Evolutionary conservation across 2,888 invertebrate genomes (phyloP), one percentile per base, ranked within the genome.

Genomic region (Gerris lacustris): DNA sequence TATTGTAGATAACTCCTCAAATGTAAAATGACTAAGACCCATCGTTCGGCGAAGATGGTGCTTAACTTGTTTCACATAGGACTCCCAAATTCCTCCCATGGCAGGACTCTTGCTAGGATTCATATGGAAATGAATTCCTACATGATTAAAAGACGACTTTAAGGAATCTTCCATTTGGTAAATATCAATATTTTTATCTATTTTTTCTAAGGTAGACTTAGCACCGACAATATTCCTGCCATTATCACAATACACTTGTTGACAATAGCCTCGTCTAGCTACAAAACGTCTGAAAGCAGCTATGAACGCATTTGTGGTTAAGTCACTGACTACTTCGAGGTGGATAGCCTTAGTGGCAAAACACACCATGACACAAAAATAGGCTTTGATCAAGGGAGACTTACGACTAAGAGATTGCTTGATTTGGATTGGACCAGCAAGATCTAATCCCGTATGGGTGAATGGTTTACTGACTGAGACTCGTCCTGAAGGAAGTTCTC

Each of bases 41-140:
- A 72, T 31, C 5, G 62, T 64, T 18, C 68, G 45, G 17, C 44
- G n/a, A 4, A 72, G 47, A 55, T 72, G 68, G 11, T 31, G 44
- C 47, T 72, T 72, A 18, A 70, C 63, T 11, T 17, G 31, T 44
- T 72, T 72, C 6, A 72, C 64, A 15, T 44, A 44, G 5, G 72
- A 67, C 45, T 72, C 72, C 72, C 72, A 72, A 5, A 72, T n/a
- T 5, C 72, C 72, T 6, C 69, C 72, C 62, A 72, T 68, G 68
- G 68, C 62, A 6, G 72, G 72, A 4, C 69, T 66, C 17, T 66
- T 69, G 44, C 45, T 63, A 5, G 72, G 72, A 44, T 69, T 69
- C 15, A 72, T 69, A 55, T 70, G 44, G 68, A 67, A 70, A 6
- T 55, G 5, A 43, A 72, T 72, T 44, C 11, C 69, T 5, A 63